Base-by-base conservation (phyloP, 2,797 vertebrate species). In the Microcaecilia unicolor region DNA sequence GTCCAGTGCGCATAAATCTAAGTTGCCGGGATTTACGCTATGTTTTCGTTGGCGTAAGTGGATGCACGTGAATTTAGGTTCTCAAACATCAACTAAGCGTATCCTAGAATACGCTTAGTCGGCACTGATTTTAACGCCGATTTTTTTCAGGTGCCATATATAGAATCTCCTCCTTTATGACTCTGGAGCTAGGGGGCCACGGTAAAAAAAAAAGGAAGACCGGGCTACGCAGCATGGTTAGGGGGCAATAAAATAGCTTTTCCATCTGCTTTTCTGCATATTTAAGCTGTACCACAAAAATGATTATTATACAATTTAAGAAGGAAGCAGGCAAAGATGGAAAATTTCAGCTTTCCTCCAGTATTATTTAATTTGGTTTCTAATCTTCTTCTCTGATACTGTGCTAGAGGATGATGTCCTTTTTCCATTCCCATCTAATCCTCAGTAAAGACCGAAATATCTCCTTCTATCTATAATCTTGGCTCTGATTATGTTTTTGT, bases 401-500 rank as follows among this genome's bases (percentile, higher is more conserved):
- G 37, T 27, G 38, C 31, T 48, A 48, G 54, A 44, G 55, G 23
- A 30, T 56, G 58, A 59, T 62, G 46, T 38, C 45, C 19, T 61
- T 68, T 64, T 65, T 56, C 62, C 65, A 44, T 47, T 58, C 28
- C 42, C 52, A 26, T 36, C 57, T 64, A 31, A 48, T 74, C 59
- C 42, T 48, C 45, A 47, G 54, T 34, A 63, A n/a, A 66, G 51
- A 35, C 44, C 40, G 61, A 65, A 56, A 2, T 31, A 46, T 59
- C 23, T 9, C 29, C 34, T 64, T 44, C 55, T 72, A 35, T 53
- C 49, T 64, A 10, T 15, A 24, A n/a, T 52, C 59, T 62, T 45
- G 61, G 62, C 66, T 70, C 46, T 31, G 58, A 41, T 55, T 54
- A 61, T 68, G 64, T 66, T 67, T 64, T 63, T 61, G 58, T 66